A percentile compares a stretch with the other conserved stretches of the same genome.
Evolutionary conservation across 1,140 invertebrate species (phyloP).

Genomic region (Drosophila dunni): DNA sequence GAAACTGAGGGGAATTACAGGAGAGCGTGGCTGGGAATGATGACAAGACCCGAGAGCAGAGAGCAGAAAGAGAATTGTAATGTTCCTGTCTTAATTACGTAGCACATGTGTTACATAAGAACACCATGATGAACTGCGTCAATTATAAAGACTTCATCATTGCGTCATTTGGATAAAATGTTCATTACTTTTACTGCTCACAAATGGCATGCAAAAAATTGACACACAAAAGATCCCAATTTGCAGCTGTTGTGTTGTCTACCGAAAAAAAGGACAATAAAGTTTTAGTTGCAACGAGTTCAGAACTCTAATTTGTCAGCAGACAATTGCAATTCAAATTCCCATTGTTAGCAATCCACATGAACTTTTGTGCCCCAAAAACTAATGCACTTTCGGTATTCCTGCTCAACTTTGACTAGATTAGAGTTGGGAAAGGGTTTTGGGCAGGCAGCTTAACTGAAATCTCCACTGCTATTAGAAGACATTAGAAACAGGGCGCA

Average conservation of each 20-base stretch:
- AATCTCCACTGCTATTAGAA: conserved; percentile 41
- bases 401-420: conserved; percentile 16
- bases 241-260: not conserved
- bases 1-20: conserved; percentile 1
- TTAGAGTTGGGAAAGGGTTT: too few relatives aligned
- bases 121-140: not conserved
- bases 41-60: not conserved
- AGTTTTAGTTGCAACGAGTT: not conserved
- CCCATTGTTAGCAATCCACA: conserved; percentile 19
- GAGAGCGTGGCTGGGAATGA: not conserved
- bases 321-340: conserved; percentile 28
- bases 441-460: not conserved
- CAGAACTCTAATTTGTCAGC: conserved; percentile 7
- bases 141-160: conserved; percentile 2
- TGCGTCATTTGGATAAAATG: not conserved
- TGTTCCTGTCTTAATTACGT: conserved; percentile 6
- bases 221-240: not conserved
- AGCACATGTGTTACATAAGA: conserved; percentile 9
- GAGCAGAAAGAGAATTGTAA: not conserved
- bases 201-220: not conserved
- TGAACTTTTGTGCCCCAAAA: conserved; percentile 40
- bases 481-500: conserved; percentile 21
- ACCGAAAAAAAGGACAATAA: not conserved
- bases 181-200: not conserved
- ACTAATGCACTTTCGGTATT: conserved; percentile 57